Conservation (phyloP, 2,113 vertebrate species). For the Amazona guildingii region DNA sequence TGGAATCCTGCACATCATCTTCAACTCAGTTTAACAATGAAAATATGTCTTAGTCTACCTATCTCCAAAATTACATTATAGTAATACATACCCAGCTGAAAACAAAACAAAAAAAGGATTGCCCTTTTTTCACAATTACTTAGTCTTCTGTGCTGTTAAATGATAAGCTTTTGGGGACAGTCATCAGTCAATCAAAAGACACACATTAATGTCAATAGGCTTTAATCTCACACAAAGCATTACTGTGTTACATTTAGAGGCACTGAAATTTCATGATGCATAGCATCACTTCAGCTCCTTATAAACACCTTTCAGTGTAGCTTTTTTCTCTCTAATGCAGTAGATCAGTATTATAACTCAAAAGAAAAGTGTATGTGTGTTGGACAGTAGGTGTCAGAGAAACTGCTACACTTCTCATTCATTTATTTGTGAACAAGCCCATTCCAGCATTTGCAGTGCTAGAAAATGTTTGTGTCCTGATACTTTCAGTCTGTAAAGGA, state of each 20-base stretch:
- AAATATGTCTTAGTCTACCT: neutral
- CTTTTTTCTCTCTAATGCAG: neutral
- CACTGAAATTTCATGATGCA: neutral
- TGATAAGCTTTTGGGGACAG: neutral
- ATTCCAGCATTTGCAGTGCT: neutral
- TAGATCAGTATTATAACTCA: neutral
- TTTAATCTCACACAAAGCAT: neutral
- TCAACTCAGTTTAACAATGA: neutral
- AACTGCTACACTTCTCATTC: neutral
- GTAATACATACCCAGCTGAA: neutral
- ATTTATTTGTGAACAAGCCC: neutral
- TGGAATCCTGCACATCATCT: neutral
- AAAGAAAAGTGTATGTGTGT: neutral
- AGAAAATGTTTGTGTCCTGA: neutral
- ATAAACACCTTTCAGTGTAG: neutral
- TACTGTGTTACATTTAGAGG: neutral
- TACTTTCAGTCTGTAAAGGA: neutral
- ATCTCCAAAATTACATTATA: neutral
- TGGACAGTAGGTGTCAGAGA: neutral
- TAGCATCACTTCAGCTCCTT: neutral
- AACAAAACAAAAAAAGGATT: neutral
- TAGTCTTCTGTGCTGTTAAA: neutral
- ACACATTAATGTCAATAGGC: neutral
- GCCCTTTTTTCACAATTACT: neutral
- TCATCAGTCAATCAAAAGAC: neutral